Conservation (phyloP, 2,113 vertebrate species). For the Pelecanus crispus region DNA sequence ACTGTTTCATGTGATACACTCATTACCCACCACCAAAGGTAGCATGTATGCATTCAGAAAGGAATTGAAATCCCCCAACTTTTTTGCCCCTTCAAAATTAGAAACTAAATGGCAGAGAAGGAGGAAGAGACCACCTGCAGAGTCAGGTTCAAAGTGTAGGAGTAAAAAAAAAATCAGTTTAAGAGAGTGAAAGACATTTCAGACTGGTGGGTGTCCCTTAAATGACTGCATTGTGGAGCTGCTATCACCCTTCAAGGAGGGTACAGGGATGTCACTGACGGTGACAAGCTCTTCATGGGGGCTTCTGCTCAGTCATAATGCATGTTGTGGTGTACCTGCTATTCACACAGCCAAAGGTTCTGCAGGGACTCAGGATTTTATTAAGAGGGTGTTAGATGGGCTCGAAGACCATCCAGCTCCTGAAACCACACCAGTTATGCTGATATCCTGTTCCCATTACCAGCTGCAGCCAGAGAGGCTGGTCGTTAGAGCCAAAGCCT, state of each 20-base stretch:
- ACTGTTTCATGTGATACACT: not conserved
- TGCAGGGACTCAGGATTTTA: not conserved
- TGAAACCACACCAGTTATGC: not conserved
- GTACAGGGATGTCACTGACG: not conserved
- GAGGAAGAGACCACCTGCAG: not conserved
- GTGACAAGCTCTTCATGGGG: not conserved
- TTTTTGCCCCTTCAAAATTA: not conserved
- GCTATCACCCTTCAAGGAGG: not conserved
- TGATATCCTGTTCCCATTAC: not conserved
- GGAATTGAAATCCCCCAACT: not conserved
- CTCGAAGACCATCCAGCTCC: not conserved
- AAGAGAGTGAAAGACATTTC: not conserved
- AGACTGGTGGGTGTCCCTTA: not conserved
- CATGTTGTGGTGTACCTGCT: not conserved
- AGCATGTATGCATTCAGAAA: not conserved
- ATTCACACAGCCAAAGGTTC: not conserved
- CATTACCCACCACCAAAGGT: not conserved
- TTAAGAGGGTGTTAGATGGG: not conserved
- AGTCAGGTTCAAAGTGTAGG: not conserved
- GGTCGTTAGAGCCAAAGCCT: not conserved
- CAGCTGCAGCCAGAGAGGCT: not conserved
- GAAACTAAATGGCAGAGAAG: not conserved
- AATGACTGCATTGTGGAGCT: not conserved
- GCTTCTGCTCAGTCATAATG: not conserved
- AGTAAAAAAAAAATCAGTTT: not conserved